Base-by-base conservation (phyloP, 2,888 invertebrate species). In the Caradrina kadenii region DNA sequence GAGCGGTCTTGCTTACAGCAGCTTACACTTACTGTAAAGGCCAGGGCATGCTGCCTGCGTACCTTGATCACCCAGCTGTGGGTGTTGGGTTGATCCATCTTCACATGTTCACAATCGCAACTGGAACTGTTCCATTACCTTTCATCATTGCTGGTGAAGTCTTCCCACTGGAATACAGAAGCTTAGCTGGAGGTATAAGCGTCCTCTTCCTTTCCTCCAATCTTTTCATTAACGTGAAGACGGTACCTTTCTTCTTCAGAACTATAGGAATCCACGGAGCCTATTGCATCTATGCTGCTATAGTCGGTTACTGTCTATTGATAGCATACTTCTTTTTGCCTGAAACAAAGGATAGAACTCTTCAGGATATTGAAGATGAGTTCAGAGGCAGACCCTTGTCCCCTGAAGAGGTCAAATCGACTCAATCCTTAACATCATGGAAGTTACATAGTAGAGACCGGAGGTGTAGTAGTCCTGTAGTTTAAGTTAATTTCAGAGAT, bases 71-170 rank as follows among this genome's bases (percentile, higher is more conserved):
- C 67, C 90, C 92, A 0, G 68, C 83, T 39, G 87, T 92, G n/a
- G 93, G 93, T 15, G 77, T 91, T 0, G 63, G 79, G 2, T 77
- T 93, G 19, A 78, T 92, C 19, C 91, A 91, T 68, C 67, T 90
- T 1, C 93, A 97, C 76, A 96, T 96, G 81, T 92, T 95, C 15
- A 96, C 96, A 21, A 93, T 96, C 22, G 94, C 96, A 1, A 92
- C 96, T 8, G 97, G 97, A 0, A 91, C 96, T 3, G 93, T 96
- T 1, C 97, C 97, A 0, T 85, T 97, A 59, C 97, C 97, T 0
- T 97, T 97, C 93, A 96, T 97, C 13, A 96, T 97, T 89, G 96
- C 97, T 75, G 97, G 97, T 0, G 97, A 97, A 88, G 89, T 97
- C 0, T 97, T 97, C 81, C 96, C 97, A 5, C 92, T 96, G 39